Base-by-base conservation (phyloP, 2,888 invertebrate species). In the Scaeva pyrastri region DNA sequence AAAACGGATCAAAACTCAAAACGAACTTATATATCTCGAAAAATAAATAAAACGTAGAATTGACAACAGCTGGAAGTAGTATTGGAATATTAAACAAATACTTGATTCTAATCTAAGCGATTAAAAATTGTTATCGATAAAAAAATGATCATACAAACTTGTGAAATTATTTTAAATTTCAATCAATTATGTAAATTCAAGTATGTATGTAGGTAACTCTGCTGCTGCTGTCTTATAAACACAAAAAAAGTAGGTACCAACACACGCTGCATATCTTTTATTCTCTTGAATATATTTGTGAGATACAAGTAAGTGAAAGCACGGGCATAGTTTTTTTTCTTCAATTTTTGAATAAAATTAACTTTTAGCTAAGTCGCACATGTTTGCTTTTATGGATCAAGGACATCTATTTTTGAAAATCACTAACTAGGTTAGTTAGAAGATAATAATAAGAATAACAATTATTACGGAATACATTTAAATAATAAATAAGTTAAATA, bases 41-140 rank as follows among this genome's bases (percentile, higher is more conserved):
- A 48, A 48, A 10, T 19, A 48, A 48, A 48, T 55, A 55, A 55
- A 55, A 11, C 55, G 23, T 4, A 55, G 23, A 55, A 21, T 26
- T 12, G 55, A 55, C 11, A 55, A 55, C 23, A 26, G 55, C 14
- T 55, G 55, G 23, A 55, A 55, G 26, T 14, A 55, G 12, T 55
- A 55, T 55, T 55, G 23, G 55, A 55, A 55, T 26, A n/a, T n/a
- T n/a, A 55, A 55, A 55, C 55, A 55, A 55, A 55, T 26, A 26
- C 26, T 55, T 26, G 19, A 48, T n/a, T n/a, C n/a, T n/a, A n/a
- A n/a, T n/a, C n/a, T n/a, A n/a, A n/a, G n/a, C n/a, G n/a, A n/a
- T n/a, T n/a, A n/a, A n/a, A n/a, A n/a, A n/a, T n/a, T n/a, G n/a
- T n/a, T n/a, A n/a, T n/a, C n/a, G n/a, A n/a, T n/a, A 14, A 2